These are phyloP conservation scores for Amphiura filiformis DNA, from an alignment of 35 echinoderm and acorn worm species.

Conservation along the genomic window DNA sequence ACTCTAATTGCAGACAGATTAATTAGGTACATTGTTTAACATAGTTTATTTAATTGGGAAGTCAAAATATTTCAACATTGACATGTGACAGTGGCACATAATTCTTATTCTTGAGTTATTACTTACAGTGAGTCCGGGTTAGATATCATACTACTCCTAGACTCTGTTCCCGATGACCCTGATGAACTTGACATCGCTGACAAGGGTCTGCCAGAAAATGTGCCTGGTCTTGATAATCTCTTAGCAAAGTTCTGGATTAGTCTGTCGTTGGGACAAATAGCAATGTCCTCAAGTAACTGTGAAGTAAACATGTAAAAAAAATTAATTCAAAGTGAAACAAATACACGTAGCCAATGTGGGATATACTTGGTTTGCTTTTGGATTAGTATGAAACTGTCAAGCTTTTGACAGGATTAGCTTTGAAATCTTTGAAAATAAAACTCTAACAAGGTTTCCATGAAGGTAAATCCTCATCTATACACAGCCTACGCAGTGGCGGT, in stretches of 20 bases:
- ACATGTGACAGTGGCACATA: too few species aligned
- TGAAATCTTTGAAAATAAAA: neutral
- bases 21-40: too few species aligned
- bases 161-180: conserved; percentile 42
- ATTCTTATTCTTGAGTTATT: too few species aligned
- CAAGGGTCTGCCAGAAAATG: conserved; percentile 66
- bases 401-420: neutral
- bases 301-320: neutral
- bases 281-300: conserved; percentile 78
- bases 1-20: too few species aligned
- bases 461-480: too few species aligned
- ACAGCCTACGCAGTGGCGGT: too few species aligned
- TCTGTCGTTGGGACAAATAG: conserved; percentile 68
- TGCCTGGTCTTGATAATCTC: conserved; percentile 48
- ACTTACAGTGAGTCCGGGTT: conserved; percentile 65
- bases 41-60: too few species aligned
- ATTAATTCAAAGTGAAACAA: too few species aligned
- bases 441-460: too few species aligned
- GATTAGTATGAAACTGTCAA: too few species aligned
- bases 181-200: conserved; percentile 77
- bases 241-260: conserved; percentile 81
- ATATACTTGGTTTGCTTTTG: neutral
- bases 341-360: too few species aligned
- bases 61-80: too few species aligned
- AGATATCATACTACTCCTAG: conserved; percentile 63